Base-by-base conservation (phyloP, 2,797 vertebrate species). In the Babyrousa celebensis region DNA sequence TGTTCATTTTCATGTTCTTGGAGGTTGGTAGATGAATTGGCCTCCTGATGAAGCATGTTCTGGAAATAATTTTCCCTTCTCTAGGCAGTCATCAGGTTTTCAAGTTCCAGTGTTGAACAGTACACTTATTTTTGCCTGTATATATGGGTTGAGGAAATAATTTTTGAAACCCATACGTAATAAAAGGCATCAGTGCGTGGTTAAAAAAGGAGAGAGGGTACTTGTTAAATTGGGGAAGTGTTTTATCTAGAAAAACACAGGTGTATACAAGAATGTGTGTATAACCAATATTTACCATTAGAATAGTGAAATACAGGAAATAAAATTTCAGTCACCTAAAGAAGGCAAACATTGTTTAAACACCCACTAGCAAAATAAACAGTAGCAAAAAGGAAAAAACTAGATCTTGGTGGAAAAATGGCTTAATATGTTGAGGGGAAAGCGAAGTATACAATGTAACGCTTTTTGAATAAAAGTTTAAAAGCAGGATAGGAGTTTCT, bases 1-100 rank as follows among this genome's bases (percentile, higher is more conserved):
- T 0, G 52, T 99, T 86, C 99, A 99, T 97, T 90, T 99, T 87
- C 99, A 99, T 89, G 96, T 99, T 94, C 98, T 99, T 96, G 99
- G 99, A 32, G 99, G 99, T n/a, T 99, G 99, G 91, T 97, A 97
- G 92, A 88, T 99, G 99, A 96, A 93, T 29, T 99, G 99, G 99
- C 99, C 99, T 68, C 99, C 99, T 21, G 99, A 99, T 96, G 99
- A 99, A 99, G 65, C 52, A 72, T 79, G 48, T 84, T 95, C n/a
- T 95, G 56, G 77, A 9, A 25, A 52, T 92, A 29, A 54, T 82
- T 96, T 82, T 89, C 86, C 40, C 36, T 94, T 92, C 29, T 92
- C 40, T 78, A 21, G 75, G 32, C 58, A 74, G 2, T 92, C 58
- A 63, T 72, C 58, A 83, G 58, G 40, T 90, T 89, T 87, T 32